A percentile compares a stretch with the other conserved stretches of the same genome.
Evolutionary conservation across 1,140 invertebrate genomes (phyloP).

Genomic region (Leguminivora glycinivorella): DNA sequence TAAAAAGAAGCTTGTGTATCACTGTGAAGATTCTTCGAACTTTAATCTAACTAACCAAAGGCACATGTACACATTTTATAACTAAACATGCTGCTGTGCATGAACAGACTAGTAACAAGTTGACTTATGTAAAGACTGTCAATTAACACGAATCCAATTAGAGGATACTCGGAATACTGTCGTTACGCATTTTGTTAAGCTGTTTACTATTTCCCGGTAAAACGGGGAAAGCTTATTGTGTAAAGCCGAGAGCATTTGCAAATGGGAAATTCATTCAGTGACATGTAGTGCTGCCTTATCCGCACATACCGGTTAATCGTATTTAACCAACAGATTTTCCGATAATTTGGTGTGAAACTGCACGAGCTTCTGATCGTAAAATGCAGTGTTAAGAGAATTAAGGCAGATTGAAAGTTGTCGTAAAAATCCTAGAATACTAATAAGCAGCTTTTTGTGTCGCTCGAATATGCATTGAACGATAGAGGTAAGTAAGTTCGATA

Average conservation of each 20-base stretch:
- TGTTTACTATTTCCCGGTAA: constrained; percentile 12
- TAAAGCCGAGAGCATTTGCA: constrained; percentile 3
- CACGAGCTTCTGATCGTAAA: background rate
- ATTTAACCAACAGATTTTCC: constrained; percentile 26
- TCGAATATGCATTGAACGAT: too few relatives aligned
- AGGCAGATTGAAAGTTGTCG: background rate
- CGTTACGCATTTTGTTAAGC: constrained; percentile 1
- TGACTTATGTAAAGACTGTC: constrained; percentile 6
- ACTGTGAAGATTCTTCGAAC: constrained; percentile 4
- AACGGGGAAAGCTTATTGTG: constrained; percentile 15
- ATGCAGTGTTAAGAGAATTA: background rate
- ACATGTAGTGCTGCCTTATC: constrained; percentile 23
- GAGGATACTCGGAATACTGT: constrained; percentile 9
- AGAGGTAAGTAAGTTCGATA: too few relatives aligned
- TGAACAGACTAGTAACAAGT: constrained; percentile 6
- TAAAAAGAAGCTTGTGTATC: constrained; percentile 21
- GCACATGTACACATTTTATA: background rate
- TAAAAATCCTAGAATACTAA: background rate
- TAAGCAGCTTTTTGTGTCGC: too few relatives aligned
- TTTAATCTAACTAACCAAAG: background rate
- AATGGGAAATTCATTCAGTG: constrained; percentile 17
- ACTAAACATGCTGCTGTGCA: background rate
- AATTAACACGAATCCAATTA: constrained; percentile 17
- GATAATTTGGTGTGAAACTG: constrained; percentile 19
- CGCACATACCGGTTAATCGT: constrained; percentile 9